These are phyloP conservation scores for Coptodon rendalli DNA, from an alignment of 2,113 vertebrate species.

Conservation along the genomic window DNA sequence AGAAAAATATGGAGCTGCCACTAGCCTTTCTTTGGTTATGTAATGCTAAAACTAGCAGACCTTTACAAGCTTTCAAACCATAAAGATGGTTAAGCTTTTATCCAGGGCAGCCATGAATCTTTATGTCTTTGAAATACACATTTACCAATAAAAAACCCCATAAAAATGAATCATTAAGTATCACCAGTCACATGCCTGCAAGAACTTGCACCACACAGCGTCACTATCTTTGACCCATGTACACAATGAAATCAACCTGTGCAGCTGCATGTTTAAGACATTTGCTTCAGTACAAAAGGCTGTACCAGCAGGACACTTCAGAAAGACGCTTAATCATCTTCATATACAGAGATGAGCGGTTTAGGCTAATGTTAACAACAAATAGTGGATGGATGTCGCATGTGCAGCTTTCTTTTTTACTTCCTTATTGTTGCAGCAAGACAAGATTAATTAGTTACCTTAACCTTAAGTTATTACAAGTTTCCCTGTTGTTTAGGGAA, in stretches of 20 bases:
- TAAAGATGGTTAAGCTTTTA: neutral
- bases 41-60: neutral
- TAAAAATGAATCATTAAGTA: neutral
- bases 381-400: fast-evolving
- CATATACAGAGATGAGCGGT: neutral
- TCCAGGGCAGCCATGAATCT: neutral
- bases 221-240: neutral
- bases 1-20: neutral
- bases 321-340: neutral
- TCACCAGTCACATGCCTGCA: neutral
- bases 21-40: neutral
- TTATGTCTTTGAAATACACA: neutral
- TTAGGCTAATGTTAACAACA: neutral
- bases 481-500: neutral
- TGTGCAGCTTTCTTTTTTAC: neutral
- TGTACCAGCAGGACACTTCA: neutral
- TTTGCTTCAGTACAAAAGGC: neutral
- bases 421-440: neutral
- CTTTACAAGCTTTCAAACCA: neutral
- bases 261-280: neutral
- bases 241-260: neutral
- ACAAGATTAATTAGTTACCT: fast-evolving
- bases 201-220: neutral
- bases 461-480: neutral
- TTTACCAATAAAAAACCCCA: neutral